Conservation (phyloP, 1,140 invertebrate species). For the Ceratosolen solmsi region DNA sequence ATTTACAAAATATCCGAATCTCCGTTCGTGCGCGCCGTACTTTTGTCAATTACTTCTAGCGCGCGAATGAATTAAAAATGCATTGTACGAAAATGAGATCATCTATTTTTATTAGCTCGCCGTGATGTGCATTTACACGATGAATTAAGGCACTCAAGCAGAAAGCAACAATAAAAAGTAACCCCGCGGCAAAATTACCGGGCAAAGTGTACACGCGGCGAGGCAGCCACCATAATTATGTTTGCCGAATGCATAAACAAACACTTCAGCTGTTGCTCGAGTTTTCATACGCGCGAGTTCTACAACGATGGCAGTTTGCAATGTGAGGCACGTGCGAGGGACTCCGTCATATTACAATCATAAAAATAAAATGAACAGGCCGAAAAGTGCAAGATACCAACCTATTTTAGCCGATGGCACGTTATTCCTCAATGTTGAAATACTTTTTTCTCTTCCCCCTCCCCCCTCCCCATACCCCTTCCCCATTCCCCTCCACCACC, state of each 20-base stretch:
- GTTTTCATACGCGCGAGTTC: neutral
- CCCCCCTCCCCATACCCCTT: too few species aligned
- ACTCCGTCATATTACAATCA: neutral
- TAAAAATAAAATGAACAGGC: constrained; percentile 54
- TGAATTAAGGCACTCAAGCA: constrained; percentile 44
- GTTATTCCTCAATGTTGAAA: constrained; percentile 32
- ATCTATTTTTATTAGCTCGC: constrained; percentile 42
- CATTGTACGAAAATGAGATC: constrained; percentile 1
- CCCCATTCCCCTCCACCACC: too few species aligned
- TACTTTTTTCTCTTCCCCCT: too few species aligned
- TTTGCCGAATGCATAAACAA: constrained; percentile 51
- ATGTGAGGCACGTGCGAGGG: neutral
- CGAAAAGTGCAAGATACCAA: constrained; percentile 62
- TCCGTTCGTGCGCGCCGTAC: neutral
- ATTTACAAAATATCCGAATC: neutral
- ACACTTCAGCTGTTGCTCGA: constrained; percentile 43
- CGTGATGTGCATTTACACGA: constrained; percentile 32
- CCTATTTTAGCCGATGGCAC: constrained; percentile 50
- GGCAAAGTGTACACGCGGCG: constrained; percentile 19
- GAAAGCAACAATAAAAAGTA: constrained; percentile 36
- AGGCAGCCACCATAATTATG: constrained; percentile 34
- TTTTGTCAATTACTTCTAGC: neutral
- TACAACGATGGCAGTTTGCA: constrained; percentile 20
- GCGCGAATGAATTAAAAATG: constrained; percentile 17
- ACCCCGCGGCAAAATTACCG: constrained; percentile 28